These are phyloP conservation scores for Peromyscus attwateri DNA, from an alignment of 2,797 vertebrate genomes.

Conservation along the genomic window DNA sequence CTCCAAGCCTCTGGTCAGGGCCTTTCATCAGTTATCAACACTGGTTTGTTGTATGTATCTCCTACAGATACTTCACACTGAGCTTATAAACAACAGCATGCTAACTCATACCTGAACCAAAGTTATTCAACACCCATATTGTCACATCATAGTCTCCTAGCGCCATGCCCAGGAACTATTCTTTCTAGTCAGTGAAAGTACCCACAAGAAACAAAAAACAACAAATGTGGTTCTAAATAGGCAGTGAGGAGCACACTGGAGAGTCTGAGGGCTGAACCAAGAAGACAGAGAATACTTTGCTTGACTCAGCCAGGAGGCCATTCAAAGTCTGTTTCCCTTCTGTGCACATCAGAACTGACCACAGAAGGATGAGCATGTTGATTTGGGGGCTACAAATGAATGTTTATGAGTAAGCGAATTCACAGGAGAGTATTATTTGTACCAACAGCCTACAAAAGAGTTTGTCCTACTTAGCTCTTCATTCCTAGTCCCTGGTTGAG, in stretches of 20 bases:
- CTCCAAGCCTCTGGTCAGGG: neutral
- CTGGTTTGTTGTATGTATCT: neutral
- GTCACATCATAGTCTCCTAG: neutral
- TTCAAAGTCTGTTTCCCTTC: neutral
- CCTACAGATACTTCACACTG: constrained; percentile 52
- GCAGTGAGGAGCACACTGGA: neutral
- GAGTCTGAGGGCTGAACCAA: neutral
- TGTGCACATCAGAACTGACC: neutral
- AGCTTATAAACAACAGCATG: neutral
- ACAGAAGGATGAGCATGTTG: neutral
- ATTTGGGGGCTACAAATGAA: neutral
- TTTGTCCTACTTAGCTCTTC: neutral
- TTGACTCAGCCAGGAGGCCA: constrained; percentile 13
- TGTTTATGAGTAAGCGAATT: neutral
- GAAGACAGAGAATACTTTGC: neutral
- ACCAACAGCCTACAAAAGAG: neutral
- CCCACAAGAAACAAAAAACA: neutral
- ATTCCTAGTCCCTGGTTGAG: neutral
- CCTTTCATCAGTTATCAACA: neutral
- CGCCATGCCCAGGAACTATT: neutral
- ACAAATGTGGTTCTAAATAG: neutral
- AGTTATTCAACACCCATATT: neutral
- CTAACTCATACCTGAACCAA: neutral
- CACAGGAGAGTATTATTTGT: neutral
- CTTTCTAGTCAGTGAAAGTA: neutral